Conservation (phyloP, 2,888 invertebrate species). For the Epistrophe eligans region DNA sequence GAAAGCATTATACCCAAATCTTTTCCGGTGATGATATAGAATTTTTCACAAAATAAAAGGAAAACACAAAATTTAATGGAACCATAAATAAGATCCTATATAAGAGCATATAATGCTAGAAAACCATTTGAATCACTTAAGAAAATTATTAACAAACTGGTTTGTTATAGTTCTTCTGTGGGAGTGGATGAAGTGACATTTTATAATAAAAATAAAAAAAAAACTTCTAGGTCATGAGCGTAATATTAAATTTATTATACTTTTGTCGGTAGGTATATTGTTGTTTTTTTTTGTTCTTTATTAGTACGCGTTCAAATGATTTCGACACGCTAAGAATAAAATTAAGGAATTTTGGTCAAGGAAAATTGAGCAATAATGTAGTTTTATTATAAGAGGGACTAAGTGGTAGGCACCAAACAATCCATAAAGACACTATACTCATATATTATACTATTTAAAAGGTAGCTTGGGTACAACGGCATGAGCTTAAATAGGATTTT, state of each 20-base stretch:
- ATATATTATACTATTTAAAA: not conserved
- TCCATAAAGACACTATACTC: not conserved
- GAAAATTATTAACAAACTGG: constrained; percentile 31
- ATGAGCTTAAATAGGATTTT: not conserved
- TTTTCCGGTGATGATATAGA: constrained; percentile 1
- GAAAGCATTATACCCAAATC: not conserved
- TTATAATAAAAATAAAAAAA: not conserved
- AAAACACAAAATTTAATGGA: constrained; percentile 4
- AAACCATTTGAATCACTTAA: constrained; percentile 38
- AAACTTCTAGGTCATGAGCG: constrained; percentile 19
- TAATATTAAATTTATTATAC: constrained; percentile 13
- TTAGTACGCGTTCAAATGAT: constrained; percentile 1
- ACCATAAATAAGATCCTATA: constrained; percentile 21
- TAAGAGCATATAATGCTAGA: not conserved
- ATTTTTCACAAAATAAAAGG: constrained; percentile 17
- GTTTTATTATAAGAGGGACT: not conserved
- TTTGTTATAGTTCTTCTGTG: not conserved
- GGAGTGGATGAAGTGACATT: constrained; percentile 23
- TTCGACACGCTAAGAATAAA: constrained; percentile 3
- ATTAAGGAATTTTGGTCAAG: constrained; percentile 15
- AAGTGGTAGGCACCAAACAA: not conserved
- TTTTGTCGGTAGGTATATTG: not conserved
- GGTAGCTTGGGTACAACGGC: not conserved
- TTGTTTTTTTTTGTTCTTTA: not conserved
- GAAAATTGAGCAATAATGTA: constrained; percentile 3